phyloP scores from a whole-genome alignment of 37 sponge, comb jelly and placozoan genomes.

The Sycon ciliatum region DNA sequence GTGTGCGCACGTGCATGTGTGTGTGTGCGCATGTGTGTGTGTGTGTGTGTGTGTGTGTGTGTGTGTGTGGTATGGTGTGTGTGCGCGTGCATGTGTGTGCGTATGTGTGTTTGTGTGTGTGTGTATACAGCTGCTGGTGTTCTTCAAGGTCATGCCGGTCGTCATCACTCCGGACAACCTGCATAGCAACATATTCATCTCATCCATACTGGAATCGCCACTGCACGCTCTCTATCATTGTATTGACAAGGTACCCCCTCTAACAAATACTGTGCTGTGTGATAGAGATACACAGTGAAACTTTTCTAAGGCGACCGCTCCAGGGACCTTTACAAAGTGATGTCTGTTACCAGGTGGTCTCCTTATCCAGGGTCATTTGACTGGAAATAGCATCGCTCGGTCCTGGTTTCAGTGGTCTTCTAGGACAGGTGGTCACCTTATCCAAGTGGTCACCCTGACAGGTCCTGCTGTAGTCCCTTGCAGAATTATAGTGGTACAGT shows the following conservation, averaged over 20 bases:
- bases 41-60: slow-evolving; percentile 21
- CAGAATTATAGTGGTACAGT: too few relatives aligned
- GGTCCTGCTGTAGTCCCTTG: too few relatives aligned
- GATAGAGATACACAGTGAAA: too few relatives aligned
- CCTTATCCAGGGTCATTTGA: too few relatives aligned
- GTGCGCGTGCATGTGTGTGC: slow-evolving; percentile 1
- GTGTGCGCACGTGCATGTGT: background rate
- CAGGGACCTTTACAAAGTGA: too few relatives aligned
- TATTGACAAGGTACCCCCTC: slow-evolving; percentile 69
- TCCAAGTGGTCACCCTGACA: too few relatives aligned
- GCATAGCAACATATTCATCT: slow-evolving; percentile 71
- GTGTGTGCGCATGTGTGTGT: background rate
- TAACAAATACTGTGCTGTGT: too few relatives aligned
- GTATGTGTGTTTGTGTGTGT: slow-evolving; percentile 3
- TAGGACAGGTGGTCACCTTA: too few relatives aligned
- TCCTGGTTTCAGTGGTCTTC: too few relatives aligned
- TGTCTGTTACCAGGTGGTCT: too few relatives aligned
- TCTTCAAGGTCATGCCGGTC: slow-evolving; percentile 61
- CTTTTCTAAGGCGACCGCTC: too few relatives aligned
- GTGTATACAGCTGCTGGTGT: slow-evolving; percentile 40
- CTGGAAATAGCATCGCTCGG: too few relatives aligned
- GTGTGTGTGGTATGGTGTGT: slow-evolving; percentile 16
- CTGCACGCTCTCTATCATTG: slow-evolving; percentile 67
- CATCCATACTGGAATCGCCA: slow-evolving; percentile 71
- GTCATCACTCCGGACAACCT: slow-evolving; percentile 72